These are phyloP conservation scores for Enteromius radiatus DNA, from an alignment of 2,797 vertebrate species.

Conservation along the genomic window DNA sequence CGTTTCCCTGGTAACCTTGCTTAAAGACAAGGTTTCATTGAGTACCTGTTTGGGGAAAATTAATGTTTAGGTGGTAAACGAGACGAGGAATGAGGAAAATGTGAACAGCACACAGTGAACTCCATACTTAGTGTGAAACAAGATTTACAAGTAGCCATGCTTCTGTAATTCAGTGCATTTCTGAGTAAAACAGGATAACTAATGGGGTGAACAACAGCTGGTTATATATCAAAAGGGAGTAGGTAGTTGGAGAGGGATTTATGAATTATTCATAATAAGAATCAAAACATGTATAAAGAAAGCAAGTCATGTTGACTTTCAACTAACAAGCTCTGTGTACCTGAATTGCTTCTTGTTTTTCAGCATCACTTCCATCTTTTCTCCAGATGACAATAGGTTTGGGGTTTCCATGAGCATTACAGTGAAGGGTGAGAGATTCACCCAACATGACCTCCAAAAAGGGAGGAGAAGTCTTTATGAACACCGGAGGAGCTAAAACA, in stretches of 20 bases:
- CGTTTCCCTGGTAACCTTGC: constrained; percentile 78
- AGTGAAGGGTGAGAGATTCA: constrained; percentile 85
- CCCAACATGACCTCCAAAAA: constrained; percentile 86
- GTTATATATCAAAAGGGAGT: background rate
- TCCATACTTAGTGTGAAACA: background rate
- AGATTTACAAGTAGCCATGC: background rate
- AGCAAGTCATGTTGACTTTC: background rate
- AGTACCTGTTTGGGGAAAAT: constrained; percentile 76
- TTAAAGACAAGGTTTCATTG: constrained; percentile 88
- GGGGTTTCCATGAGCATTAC: constrained; percentile 89
- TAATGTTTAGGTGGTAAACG: constrained; percentile 13
- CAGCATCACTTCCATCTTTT: constrained; percentile 79
- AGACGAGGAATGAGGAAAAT: constrained; percentile 24
- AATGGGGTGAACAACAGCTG: background rate
- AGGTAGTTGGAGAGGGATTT: background rate
- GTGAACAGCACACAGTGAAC: background rate
- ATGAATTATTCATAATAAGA: background rate
- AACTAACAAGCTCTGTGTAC: constrained; percentile 69
- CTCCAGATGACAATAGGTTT: constrained; percentile 89
- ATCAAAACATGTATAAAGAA: background rate
- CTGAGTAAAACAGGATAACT: constrained; percentile 1
- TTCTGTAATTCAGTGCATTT: background rate
- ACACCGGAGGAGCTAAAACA: constrained; percentile 87
- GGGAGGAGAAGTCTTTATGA: constrained; percentile 86
- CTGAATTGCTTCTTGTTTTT: constrained; percentile 82